Base-by-base conservation (phyloP, 2,888 invertebrate genomes). In the Oligia latruncula region DNA sequence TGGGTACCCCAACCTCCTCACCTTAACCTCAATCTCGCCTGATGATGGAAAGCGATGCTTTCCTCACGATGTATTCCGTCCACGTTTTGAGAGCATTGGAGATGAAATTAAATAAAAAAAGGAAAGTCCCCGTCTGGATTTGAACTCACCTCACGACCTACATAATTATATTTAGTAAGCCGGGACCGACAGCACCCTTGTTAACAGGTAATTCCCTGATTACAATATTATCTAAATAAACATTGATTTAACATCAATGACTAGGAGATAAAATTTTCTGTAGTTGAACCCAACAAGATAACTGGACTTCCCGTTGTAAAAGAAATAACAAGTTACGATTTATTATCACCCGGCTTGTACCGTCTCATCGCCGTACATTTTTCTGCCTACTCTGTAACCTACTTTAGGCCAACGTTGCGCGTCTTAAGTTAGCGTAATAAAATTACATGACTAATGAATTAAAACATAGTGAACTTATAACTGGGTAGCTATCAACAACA, bases 141-240 rank as follows among this genome's bases (percentile, higher is more conserved):
- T 11, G 58, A n/a, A 58, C 58, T 58, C 13, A n/a, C 60, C 58
- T 58, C 5, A 60, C 60, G 60, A 60, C n/a, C 60, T n/a, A 46
- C 46, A 46, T 46, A 40, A 4, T 35, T 35, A n/a, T 60, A 60
- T n/a, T n/a, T n/a, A 13, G n/a, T 62, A 62, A 62, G 29, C n/a
- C 29, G 2, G 6, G 6, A 15, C 5, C 62, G 35, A 35, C 17
- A 35, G 17, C 35, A 64, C n/a, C 5, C 0, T 68, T 70, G 15
- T 62, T 49, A n/a, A 15, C 5, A 74, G 49, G 75, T 76, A 60
- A 76, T 76, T 76, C 75, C 75, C 74, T 40, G n/a, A 49, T 73
- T 73, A n/a, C n/a, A 23, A n/a, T 49, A 60, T 2, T 2, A 29
- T 29, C 29, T 75, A 35, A 29, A 13, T n/a, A 46, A 46, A 17